Base-by-base conservation (phyloP, 2,797 vertebrate species). In the Falco naumanni region DNA sequence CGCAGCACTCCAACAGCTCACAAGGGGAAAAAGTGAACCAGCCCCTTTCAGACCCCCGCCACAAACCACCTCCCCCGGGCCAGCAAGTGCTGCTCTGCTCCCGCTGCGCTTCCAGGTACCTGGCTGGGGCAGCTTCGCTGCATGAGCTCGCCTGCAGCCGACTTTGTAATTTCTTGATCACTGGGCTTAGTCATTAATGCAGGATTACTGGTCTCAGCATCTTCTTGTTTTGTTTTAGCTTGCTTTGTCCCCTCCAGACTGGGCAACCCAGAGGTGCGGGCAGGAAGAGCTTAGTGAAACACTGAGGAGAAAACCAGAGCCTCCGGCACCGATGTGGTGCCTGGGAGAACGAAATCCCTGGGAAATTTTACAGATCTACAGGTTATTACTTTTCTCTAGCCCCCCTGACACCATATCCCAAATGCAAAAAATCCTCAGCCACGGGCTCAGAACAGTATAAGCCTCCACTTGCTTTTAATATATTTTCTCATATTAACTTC, bases 21-120 rank as follows among this genome's bases (percentile, higher is more conserved):
- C 33, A 57, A n/a, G 51, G 21, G 77, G 88, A 94, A 95, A 97
- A 90, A 92, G 15, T 76, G 70, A 93, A 48, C 20, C 25, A 76
- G 41, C 11, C 91, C 19, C 77, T 66, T 64, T 61, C 5, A 3
- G 24, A 61, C 24, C 50, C 53, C 18, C 0, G 0, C 50, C 54
- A 57, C 43, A 79, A 66, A 22, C 11, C 5, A 0, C 17, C n/a
- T 72, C 19, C 81, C 45, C 77, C 9, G 5, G 37, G 60, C 51
- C 71, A 84, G 39, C 0, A 6, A 18, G 56, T 60, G 34, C 63
- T 53, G 48, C 28, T 75, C 48, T 1, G 5, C 33, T 76, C 33
- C 34, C 1, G 34, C 53, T 90, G 63, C 14, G 4, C 26, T 41
- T 45, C 37, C 68, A 83, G 47, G 19, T 31, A 66, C 21, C 24